Conservation (phyloP, 2,113 vertebrate species). For the mouse (Mus musculus) region DNA sequence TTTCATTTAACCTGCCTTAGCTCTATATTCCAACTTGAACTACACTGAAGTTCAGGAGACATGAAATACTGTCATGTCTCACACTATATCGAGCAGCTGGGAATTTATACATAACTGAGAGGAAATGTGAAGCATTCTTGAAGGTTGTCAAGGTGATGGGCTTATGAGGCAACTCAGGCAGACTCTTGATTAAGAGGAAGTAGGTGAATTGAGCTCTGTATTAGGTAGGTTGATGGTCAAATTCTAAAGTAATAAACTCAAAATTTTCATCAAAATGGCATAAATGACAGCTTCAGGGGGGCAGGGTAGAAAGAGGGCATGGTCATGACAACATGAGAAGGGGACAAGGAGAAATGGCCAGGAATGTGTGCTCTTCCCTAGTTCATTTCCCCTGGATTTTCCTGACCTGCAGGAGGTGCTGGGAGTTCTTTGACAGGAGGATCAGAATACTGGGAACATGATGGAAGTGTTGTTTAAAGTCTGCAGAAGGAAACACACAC, state of each 20-base stretch:
- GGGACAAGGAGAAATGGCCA: not conserved
- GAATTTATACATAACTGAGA: not conserved
- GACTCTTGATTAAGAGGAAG: not conserved
- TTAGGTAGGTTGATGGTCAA: not conserved
- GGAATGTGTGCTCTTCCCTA: not conserved
- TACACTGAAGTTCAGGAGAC: constrained; percentile 6
- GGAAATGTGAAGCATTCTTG: not conserved
- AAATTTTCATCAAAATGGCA: not conserved
- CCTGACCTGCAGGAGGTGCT: not conserved
- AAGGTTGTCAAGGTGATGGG: constrained; percentile 54
- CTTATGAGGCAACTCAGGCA: not conserved
- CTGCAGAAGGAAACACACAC: no score
- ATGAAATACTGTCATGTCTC: constrained; percentile 12
- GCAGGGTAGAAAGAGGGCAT: not conserved
- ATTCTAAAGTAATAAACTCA: not conserved
- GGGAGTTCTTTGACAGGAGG: not conserved
- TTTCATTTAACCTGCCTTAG: not conserved
- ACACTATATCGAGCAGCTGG: not conserved
- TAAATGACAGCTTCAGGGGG: not conserved
- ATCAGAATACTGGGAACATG: not conserved
- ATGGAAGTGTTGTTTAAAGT: constrained; percentile 7
- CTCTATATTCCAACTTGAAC: constrained; percentile 37
- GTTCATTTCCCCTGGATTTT: not conserved
- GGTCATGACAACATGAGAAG: not conserved
- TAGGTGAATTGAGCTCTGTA: not conserved